Evolutionary conservation across 2,888 invertebrate genomes (phyloP), one percentile per base, ranked within the genome.

Genomic region (Drosophila peninsularis): DNA sequence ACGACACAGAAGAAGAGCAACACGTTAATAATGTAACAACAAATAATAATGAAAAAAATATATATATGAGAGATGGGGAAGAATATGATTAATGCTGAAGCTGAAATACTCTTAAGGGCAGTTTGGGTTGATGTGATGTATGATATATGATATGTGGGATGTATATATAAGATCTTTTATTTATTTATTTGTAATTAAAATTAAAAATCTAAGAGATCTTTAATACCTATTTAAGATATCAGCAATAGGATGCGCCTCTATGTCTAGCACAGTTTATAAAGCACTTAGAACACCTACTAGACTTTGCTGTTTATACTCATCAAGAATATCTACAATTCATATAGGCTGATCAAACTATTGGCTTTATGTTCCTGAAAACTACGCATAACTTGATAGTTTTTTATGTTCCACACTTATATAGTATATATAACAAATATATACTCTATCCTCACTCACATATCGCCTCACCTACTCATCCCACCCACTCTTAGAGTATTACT

Each of bases 21-120:
- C 73, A 88, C 72, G 82, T 82, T 88, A 88, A 83, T 73, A 85
- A 71, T 65, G 63, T 27, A 54, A 21, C 47, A 53, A 17, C 11
- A 32, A 53, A 27, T 27, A 27, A 30, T n/a, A 53, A 56, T 42
- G 27, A 52, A 41, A 30, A 62, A 30, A 6, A 36, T 27, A 17
- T 27, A n/a, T 17, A 24, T 37, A 21, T n/a, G 34, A 10, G 9
- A 50, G 14, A 36, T 47, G 19, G 7, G 14, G 21, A 13, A 19
- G 17, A 24, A 39, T 17, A 11, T 14, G 37, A n/a, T 24, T 7
- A 14, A 49, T 1, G 13, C 6, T 24, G 62, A 62, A 7, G n/a
- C 11, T n/a, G 41, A 17, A n/a, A 19, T 63, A 34, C 41, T n/a
- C 41, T 63, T 17, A 2, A 2, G 14, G 1, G n/a, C 2, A 27